These are phyloP conservation scores for Phyto melanocephala DNA, from an alignment of 2,888 invertebrate genomes.

Conservation along the genomic window DNA sequence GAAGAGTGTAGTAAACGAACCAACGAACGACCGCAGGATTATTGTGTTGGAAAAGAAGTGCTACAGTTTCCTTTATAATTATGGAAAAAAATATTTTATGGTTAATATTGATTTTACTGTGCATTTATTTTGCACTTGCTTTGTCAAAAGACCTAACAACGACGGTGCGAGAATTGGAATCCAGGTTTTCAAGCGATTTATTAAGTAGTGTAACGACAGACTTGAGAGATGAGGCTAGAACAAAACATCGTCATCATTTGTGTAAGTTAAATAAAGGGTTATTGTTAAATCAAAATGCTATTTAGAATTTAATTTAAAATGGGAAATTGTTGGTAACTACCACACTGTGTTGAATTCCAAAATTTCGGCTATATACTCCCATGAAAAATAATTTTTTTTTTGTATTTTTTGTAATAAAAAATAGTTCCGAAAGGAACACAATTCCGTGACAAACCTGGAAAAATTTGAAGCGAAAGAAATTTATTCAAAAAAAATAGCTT, in stretches of 20 bases:
- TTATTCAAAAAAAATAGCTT: too few species aligned
- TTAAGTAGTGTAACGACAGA: slow-evolving; percentile 66
- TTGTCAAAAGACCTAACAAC: slow-evolving; percentile 69
- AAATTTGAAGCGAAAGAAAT: too few species aligned
- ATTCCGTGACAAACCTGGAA: too few species aligned
- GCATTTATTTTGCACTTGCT: slow-evolving; percentile 72
- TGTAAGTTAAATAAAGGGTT: slow-evolving; percentile 53
- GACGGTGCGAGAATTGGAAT: slow-evolving; percentile 30
- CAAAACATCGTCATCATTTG: slow-evolving; percentile 63
- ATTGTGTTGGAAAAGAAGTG: too few species aligned
- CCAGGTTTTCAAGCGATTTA: slow-evolving; percentile 27
- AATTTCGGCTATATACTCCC: too few species aligned
- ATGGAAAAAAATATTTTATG: slow-evolving; percentile 73
- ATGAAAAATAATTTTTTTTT: too few species aligned
- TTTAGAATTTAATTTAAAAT: neutral
- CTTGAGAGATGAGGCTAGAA: slow-evolving; percentile 71
- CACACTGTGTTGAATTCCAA: too few species aligned
- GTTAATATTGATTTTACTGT: slow-evolving; percentile 69
- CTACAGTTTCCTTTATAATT: neutral
- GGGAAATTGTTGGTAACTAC: too few species aligned
- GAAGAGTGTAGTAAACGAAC: too few species aligned
- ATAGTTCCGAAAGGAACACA: too few species aligned
- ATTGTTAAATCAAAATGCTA: neutral
- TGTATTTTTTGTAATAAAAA: too few species aligned
- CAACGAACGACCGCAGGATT: too few species aligned